Evolutionary conservation across 2,888 invertebrate genomes (phyloP), one percentile per base, ranked within the genome.

Genomic region (Sarcophaga carnaria): DNA sequence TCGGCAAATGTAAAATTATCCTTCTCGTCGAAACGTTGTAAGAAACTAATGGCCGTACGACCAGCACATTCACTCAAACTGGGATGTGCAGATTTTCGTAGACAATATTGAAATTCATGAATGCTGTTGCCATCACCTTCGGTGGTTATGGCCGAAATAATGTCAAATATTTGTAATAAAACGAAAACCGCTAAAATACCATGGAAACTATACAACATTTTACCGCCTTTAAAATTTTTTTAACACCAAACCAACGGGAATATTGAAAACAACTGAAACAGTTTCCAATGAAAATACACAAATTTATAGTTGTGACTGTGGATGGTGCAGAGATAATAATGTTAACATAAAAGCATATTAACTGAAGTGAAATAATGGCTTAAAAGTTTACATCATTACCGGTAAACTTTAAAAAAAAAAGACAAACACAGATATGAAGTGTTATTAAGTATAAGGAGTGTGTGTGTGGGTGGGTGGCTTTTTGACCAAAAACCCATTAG

Each of bases 1-100:
- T 94, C 94, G 0, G 95, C 95, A 80, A 97, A 94, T 89, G 95
- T 95, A 85, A 96, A 95, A 25, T 96, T 94, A 10, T 96, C 96
- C 1, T 94, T 93, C 89, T 95, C 95, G 86, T 97, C 96, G 88
- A 96, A 95, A 75, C 94, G 94, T 90, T 96, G 96, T 14, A 97
- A 92, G 87, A 95, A 95, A 89, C 94, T 95, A 25, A 97, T 91
- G 8, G 96, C 94, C n/a, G 96, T 96, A 47, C 95, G 95, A 1
- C 96, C 96, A 76, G 96, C 94, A 92, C 97, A 97, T 85, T 95
- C 95, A 60, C 95, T 94, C 12, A 95, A 89, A 85, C 94, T 94
- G 2, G 94, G 91, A 81, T 94, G 91, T 54, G 93, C 91, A 27
- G 93, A 92, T 27, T 94, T 92, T 20, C 94, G 92, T 49, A 95